Evolutionary conservation across 2,888 invertebrate genomes (phyloP), one percentile per base, ranked within the genome.

Genomic region (Nematopogon swammerdamellus): DNA sequence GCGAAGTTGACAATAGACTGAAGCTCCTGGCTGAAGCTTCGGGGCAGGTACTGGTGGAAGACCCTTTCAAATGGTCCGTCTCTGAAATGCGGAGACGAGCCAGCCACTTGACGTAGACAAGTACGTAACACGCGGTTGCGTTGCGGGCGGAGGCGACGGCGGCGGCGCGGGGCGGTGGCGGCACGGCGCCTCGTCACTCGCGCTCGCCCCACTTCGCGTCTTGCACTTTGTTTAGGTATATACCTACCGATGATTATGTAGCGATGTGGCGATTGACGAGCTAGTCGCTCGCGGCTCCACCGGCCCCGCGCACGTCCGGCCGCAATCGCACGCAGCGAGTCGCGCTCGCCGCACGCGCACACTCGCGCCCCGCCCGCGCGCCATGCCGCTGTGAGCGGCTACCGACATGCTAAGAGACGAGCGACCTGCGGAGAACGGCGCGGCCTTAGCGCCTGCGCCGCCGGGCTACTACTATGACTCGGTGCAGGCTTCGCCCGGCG

Each of bases 281-380:
- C 25, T 8, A 25, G 8, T 70, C 70, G 68, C 69, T 63, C 66
- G 66, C 60, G 53, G 51, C 68, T 61, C 92, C 58, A 89, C 91
- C 60, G 93, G 92, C 58, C 92, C 93, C 60, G 92, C 91, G 60
- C 89, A 75, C 89, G 92, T 91, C 82, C 92, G 58, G 63, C 63
- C 56, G 60, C 60, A 65, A 70, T 67, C 70, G 70, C 72, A 72
- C 72, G 74, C 68, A 70, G 71, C 63, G 36, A 36, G 11, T 62
- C 62, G 65, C 72, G 72, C 64, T 72, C 70, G 72, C 68, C 68
- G 75, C 73, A 73, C 36, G 36, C 36, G 36, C 36, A 36, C 8
- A 14, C n/a, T 67, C 70, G 70, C 72, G 72, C 72, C 74, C 68
- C 70, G 71, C 63, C 62, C 62, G 64, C 72, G 72, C 64, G 72